A percentile compares a stretch with the other conserved stretches of the same genome.
Conservation (phyloP, 2,888 invertebrate genomes). For the Diarsia rubi region DNA sequence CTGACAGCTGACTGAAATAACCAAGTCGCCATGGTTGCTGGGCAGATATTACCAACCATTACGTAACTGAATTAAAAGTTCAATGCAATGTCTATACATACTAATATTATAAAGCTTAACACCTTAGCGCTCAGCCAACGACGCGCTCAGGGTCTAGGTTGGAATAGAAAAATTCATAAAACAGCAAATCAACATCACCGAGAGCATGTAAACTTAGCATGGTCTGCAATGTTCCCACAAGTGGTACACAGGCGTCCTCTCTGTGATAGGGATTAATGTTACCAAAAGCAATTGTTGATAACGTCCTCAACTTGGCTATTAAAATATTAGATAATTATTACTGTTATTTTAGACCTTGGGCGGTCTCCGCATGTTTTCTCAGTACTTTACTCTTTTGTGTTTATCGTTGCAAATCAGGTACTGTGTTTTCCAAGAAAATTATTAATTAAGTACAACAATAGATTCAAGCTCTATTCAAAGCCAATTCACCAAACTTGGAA, state of each 20-base stretch:
- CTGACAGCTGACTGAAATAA: constrained; percentile 54
- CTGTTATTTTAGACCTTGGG: no score
- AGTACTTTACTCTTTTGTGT: no score
- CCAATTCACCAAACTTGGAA: neutral
- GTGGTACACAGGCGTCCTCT: neutral
- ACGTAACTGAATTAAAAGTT: constrained; percentile 31
- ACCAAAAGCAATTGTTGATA: neutral
- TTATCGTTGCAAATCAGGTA: neutral
- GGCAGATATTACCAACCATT: constrained; percentile 44
- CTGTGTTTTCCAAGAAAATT: constrained; percentile 5
- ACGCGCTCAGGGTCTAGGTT: no score
- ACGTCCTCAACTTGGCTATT: neutral
- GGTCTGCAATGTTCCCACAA: neutral
- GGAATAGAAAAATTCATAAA: no score
- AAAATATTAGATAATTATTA: neutral
- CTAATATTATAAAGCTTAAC: no score
- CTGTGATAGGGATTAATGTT: neutral
- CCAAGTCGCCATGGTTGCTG: constrained; percentile 40
- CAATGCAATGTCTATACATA: no score
- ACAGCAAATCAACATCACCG: no score
- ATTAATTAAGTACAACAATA: neutral
- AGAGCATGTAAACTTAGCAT: no score
- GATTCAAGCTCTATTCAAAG: constrained; percentile 10
- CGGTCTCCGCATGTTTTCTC: no score
- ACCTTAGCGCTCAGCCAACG: no score